Percentiles rank a stretch among this genome's conserved stretches.
Evolutionary conservation across 2,797 vertebrate species (phyloP).

Genomic region (Falco berigora): DNA sequence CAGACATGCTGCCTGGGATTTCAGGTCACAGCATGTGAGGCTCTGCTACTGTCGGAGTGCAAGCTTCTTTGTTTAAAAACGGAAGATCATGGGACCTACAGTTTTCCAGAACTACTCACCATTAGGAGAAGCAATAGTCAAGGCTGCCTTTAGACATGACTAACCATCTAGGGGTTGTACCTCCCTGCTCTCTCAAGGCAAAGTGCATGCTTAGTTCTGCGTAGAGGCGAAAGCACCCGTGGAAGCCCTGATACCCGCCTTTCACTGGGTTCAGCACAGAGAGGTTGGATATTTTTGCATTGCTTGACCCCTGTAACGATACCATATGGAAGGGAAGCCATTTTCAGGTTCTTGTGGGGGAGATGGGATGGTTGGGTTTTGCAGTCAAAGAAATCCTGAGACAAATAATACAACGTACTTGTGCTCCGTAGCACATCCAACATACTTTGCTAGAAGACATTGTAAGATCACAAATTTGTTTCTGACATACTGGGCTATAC

Average conservation of each 20-base stretch:
- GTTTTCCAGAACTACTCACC: not conserved
- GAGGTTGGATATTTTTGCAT: not conserved
- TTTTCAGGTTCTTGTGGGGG: not conserved
- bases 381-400: not conserved
- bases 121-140: not conserved
- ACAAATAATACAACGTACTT: not conserved
- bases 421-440: not conserved
- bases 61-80: not conserved
- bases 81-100: not conserved
- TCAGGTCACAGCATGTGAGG: fast-evolving
- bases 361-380: not conserved
- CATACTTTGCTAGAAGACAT: not conserved
- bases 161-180: not conserved
- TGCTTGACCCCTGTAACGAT: not conserved
- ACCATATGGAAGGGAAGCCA: not conserved
- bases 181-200: not conserved
- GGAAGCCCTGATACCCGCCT: not conserved
- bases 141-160: not conserved
- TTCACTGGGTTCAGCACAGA: not conserved
- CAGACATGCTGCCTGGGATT: not conserved
- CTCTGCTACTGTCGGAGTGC: fast-evolving
- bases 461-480: fast-evolving
- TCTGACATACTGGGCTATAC: not conserved
- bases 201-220: not conserved
- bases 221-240: fast-evolving